Evolutionary conservation across 2,888 invertebrate genomes (phyloP).

Genomic region (Dioctria rufipes): DNA sequence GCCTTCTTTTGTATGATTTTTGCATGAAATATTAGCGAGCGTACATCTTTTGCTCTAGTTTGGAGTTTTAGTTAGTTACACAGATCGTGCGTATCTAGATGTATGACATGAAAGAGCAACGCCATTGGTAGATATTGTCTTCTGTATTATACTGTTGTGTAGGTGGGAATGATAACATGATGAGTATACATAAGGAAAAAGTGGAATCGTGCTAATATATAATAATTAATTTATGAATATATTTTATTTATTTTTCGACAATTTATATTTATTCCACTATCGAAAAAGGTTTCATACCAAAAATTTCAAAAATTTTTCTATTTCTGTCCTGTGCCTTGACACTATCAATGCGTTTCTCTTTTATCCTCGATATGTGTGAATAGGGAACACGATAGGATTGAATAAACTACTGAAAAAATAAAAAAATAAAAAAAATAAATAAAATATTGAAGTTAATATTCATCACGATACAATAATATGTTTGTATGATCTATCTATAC

Average conservation of each 20-base stretch:
- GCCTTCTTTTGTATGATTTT: neutral
- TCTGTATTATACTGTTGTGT: no score
- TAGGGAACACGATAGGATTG: conserved; percentile 27
- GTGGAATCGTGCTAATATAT: neutral
- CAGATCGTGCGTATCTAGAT: neutral
- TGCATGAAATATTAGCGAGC: conserved; percentile 3
- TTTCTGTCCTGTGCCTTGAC: conserved; percentile 45
- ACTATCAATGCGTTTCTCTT: conserved; percentile 19
- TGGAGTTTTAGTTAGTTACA: neutral
- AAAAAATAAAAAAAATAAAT: neutral
- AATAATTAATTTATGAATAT: neutral
- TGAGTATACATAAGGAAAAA: no score
- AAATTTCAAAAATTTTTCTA: neutral
- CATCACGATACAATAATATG: neutral
- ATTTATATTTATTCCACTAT: neutral
- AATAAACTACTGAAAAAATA: neutral
- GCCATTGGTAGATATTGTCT: neutral
- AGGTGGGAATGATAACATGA: no score
- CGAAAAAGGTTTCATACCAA: neutral
- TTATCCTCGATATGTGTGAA: conserved; percentile 7
- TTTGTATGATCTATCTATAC: no score
- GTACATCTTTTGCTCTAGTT: neutral
- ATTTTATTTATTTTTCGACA: conserved; percentile 15
- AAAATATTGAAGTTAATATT: conserved; percentile 31
- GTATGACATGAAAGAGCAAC: neutral